Base-by-base conservation (phyloP, 2,797 vertebrate species). In the Crenichthys baileyi region DNA sequence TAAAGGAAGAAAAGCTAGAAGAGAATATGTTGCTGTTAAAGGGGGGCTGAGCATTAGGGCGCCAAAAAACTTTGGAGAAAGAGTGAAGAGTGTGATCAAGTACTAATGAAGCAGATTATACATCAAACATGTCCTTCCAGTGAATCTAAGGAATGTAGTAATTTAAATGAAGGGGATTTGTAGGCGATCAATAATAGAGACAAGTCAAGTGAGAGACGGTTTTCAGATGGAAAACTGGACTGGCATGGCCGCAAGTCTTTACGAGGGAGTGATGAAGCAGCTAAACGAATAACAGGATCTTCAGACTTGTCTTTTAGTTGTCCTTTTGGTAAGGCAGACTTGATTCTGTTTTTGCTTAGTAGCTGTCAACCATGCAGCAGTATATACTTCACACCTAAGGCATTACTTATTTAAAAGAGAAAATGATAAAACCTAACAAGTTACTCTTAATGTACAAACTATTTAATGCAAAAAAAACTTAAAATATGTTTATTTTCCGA, bases 71-170 rank as follows among this genome's bases (percentile, higher is more conserved):
- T 46, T 36, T 7, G 79, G 81, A 70, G 13, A 77, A 63, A 46
- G 63, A 15, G 53, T 5, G 65, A 41, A 12, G 56, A 74, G 74
- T 80, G 91, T 91, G 92, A 89, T 86, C 0, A 4, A 60, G 58
- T 0, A 12, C 70, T 89, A 91, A 91, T 91, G 85, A 9, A 56
- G 73, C 70, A 51, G 84, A 90, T 92, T 91, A 85, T 73, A 81
- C 81, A 61, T 73, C 50, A 46, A 50, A 81, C 88, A 85, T 80
- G 84, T 76, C 65, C 39, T 4, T 31, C 39, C 70, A 53, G 12
- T 16, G 75, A 77, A 73, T 75, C 29, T 12, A 73, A 85, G 24
- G 76, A 79, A 85, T 79, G 77, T 44, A 44, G 73, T n/a, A 5
- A 79, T 67, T 67, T 11, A 44, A 70, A 75, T 65, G 44, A 39